Conservation (phyloP, 2,113 vertebrate genomes). For the Hylia prasina region DNA sequence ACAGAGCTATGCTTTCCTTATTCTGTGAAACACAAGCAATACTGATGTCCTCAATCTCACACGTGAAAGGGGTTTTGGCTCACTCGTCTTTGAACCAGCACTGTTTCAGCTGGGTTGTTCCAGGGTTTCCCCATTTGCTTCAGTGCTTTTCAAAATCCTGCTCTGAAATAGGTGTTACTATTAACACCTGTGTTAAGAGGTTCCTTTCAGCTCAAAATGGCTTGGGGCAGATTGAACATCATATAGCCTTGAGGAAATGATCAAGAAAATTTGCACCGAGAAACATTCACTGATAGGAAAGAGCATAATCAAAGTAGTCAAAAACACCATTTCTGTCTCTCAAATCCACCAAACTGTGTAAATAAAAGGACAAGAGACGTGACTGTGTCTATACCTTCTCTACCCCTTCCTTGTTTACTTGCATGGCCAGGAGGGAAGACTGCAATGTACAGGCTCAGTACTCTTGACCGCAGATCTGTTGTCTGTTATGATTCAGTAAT, state of each 20-base stretch:
- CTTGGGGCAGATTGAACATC: neutral
- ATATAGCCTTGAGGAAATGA: neutral
- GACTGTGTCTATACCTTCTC: neutral
- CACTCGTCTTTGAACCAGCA: neutral
- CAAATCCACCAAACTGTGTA: neutral
- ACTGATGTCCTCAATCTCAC: neutral
- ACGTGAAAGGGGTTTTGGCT: neutral
- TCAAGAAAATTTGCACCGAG: neutral
- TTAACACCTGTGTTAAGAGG: neutral
- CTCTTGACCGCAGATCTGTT: neutral
- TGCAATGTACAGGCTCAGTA: neutral
- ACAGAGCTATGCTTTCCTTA: neutral
- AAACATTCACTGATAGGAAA: neutral
- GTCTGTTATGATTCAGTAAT: neutral
- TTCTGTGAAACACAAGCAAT: neutral
- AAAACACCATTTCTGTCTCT: neutral
- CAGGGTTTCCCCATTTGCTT: neutral
- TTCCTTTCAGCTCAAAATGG: neutral
- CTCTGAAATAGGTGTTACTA: neutral
- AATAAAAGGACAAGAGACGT: neutral
- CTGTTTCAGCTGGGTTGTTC: neutral
- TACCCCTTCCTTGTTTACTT: neutral
- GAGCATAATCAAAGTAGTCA: neutral
- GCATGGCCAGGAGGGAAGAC: neutral
- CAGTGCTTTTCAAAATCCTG: neutral